Conservation (phyloP, 2,113 vertebrate species). For the Pseudorasbora parva region DNA sequence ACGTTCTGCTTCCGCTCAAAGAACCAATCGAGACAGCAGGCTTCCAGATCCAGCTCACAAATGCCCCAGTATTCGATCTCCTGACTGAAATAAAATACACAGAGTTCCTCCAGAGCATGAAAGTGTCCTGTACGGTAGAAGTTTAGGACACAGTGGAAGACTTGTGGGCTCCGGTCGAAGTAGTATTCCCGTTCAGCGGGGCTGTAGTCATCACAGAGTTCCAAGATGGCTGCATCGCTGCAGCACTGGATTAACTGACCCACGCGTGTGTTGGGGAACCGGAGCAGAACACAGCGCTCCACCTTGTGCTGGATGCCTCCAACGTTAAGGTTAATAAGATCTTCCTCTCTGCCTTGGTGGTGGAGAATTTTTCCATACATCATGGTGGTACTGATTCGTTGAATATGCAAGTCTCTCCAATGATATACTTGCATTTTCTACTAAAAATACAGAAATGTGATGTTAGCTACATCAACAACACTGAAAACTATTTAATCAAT, state of each 20-base stretch:
- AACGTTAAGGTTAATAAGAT: conserved; percentile 90
- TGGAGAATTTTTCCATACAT: conserved; percentile 89
- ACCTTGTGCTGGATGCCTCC: conserved; percentile 91
- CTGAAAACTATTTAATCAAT: neutral
- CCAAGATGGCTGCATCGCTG: conserved; percentile 88
- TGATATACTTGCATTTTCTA: neutral
- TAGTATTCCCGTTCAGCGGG: conserved; percentile 91
- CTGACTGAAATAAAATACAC: conserved; percentile 90
- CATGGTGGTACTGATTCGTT: conserved; percentile 71
- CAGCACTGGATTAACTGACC: conserved; percentile 87
- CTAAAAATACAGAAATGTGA: neutral
- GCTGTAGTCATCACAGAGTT: conserved; percentile 94
- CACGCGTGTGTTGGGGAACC: conserved; percentile 90
- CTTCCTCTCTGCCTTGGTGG: conserved; percentile 78
- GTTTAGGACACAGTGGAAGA: conserved; percentile 90
- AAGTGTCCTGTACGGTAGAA: conserved; percentile 95
- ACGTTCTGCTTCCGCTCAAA: conserved; percentile 79
- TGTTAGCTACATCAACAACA: neutral
- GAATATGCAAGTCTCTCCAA: neutral
- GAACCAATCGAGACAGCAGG: conserved; percentile 88
- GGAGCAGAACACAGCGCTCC: conserved; percentile 82
- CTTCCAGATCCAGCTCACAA: conserved; percentile 85
- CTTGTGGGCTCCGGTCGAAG: conserved; percentile 89
- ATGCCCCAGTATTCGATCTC: conserved; percentile 98
- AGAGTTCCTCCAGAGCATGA: conserved; percentile 90